Evolutionary conservation across 2,888 invertebrate species (phyloP), one percentile per base, ranked within the genome.

Genomic region (Pterostichus madidus): DNA sequence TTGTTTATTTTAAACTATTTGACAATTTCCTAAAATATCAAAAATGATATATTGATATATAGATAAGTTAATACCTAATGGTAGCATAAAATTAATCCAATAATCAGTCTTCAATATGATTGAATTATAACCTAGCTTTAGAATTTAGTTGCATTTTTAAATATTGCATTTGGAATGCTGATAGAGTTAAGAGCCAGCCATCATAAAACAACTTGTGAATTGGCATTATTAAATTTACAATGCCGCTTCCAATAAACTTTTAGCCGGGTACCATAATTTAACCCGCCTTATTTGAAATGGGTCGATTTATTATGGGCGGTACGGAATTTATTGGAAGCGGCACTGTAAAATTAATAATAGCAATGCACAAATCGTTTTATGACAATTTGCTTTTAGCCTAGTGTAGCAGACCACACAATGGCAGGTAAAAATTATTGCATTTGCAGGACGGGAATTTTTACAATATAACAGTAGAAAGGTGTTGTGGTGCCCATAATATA

Each of bases 191-290:
- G n/a, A 32, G 10, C 32, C 31, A 59, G 6, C 13, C 7, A 32
- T 32, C 64, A 71, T 71, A 71, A 71, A 71, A 13, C 68, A 44
- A 71, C 44, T 71, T 44, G 68, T 71, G 68, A 39, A 71, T 71
- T 71, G 68, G 39, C 44, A 71, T 71, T 71, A 71, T 71, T 71
- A 71, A 71, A 44, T 71, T 71, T 71, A 71, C 68, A 71, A 71
- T 44, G 68, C 68, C 68, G 68, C 44, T 8, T 71, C 68, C 68
- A 71, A 71, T 71, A 71, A 71, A 71, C 44, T 71, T 44, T 71
- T 39, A 39, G 44, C 68, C 44, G 46, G 17, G 44, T 39, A 64
- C 39, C 68, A 71, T 71, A 71, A 71, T 44, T 71, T 44, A 17
- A 71, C 8, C 68, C 39, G 17, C 44, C 44, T 71, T 44, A 71